Conservation (phyloP, 2,888 invertebrate species). For the Heliconius sara region DNA sequence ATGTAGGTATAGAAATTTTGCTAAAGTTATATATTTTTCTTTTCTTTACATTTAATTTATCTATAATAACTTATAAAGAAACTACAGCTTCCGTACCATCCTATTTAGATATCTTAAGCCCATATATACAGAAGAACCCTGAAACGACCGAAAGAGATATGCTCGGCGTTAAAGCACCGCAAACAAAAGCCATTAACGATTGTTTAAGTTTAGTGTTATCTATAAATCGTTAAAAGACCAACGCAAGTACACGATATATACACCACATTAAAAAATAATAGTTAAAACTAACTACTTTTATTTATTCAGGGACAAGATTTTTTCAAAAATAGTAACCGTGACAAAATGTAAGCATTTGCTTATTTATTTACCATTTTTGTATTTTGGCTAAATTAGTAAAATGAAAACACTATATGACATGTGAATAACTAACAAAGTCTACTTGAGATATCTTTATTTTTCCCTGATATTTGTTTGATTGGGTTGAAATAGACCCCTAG, state of each 20-base stretch:
- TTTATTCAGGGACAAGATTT: too few relatives aligned
- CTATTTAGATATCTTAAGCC: background rate
- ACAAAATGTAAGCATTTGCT: too few relatives aligned
- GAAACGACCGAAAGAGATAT: background rate
- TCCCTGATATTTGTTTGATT: too few relatives aligned
- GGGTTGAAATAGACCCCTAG: too few relatives aligned
- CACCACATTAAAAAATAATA: too few relatives aligned
- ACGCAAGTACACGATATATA: too few relatives aligned
- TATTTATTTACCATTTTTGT: background rate
- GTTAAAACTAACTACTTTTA: too few relatives aligned
- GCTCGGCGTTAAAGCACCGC: background rate
- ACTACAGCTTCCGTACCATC: background rate
- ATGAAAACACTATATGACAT: background rate
- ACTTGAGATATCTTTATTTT: too few relatives aligned
- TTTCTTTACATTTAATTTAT: background rate
- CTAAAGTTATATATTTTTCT: slow-evolving; percentile 22
- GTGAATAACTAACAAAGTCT: too few relatives aligned
- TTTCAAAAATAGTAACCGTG: too few relatives aligned
- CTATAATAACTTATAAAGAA: background rate
- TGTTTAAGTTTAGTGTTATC: background rate
- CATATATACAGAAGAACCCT: background rate
- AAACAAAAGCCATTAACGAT: background rate
- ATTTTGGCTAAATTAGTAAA: background rate
- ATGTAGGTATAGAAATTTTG: slow-evolving; percentile 21
- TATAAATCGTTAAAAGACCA: too few relatives aligned